Evolutionary conservation across 2,888 invertebrate genomes (phyloP).

Genomic region (Ochlodes sylvanus): DNA sequence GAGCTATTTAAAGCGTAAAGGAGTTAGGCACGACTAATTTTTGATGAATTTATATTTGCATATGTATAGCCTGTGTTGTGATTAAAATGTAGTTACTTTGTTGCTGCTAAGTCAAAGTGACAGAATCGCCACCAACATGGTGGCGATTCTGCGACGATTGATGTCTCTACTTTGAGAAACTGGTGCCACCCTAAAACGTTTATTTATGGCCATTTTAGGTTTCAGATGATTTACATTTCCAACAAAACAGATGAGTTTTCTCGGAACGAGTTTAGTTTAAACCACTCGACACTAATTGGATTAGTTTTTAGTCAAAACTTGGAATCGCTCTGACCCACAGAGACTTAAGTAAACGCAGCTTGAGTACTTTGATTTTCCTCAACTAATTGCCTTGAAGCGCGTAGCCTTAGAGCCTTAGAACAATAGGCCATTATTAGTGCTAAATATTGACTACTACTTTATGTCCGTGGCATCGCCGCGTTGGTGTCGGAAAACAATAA

Average conservation of each 20-base stretch:
- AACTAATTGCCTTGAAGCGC: conserved; percentile 12
- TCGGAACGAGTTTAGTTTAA: conserved; percentile 2
- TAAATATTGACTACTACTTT: neutral
- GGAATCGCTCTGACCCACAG: neutral
- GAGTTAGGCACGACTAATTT: no score
- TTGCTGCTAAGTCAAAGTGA: no score
- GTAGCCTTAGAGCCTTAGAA: conserved; percentile 8
- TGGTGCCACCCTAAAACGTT: no score
- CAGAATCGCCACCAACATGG: no score
- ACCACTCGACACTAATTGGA: conserved; percentile 15
- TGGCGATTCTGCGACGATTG: no score
- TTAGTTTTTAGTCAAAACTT: conserved; percentile 21
- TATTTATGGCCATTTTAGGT: no score
- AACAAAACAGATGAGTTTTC: conserved; percentile 1
- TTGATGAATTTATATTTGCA: neutral
- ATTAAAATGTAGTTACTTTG: no score
- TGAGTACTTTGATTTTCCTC: conserved; percentile 7
- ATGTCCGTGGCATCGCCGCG: neutral
- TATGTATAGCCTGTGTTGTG: no score
- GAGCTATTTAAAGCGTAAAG: neutral
- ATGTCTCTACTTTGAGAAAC: no score
- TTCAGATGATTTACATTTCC: neutral
- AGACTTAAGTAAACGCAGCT: conserved; percentile 3
- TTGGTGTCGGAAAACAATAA: no score
- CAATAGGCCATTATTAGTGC: neutral